A percentile compares a stretch with the other conserved stretches of the same genome.
These are phyloP conservation scores for Prionace glauca DNA, from an alignment of 2,797 vertebrate species.

Conservation along the genomic window DNA sequence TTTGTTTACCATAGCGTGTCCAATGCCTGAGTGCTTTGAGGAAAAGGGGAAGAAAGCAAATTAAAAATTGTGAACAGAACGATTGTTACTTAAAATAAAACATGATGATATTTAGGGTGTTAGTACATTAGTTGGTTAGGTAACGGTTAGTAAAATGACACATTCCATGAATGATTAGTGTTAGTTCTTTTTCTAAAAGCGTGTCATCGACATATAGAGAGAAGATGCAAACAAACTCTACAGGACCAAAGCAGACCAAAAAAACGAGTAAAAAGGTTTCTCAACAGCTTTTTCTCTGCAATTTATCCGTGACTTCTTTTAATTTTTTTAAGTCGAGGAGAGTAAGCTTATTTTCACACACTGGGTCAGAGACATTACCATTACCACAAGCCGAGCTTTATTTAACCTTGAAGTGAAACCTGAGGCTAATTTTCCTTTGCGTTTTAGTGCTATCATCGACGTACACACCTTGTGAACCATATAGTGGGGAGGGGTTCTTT, in stretches of 20 bases:
- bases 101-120: slow-evolving; percentile 94
- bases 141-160: slow-evolving; percentile 84
- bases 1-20: slow-evolving; percentile 95
- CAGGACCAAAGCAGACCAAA: slow-evolving; percentile 38
- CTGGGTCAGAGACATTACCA: not conserved
- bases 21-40: slow-evolving; percentile 90
- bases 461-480: not conserved
- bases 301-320: not conserved
- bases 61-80: slow-evolving; percentile 80
- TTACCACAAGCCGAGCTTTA: not conserved
- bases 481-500: not conserved
- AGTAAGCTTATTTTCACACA: not conserved
- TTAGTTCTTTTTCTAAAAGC: slow-evolving; percentile 67
- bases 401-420: not conserved
- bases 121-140: slow-evolving; percentile 97
- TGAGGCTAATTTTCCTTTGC: not conserved
- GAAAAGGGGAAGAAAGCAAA: slow-evolving; percentile 92
- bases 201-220: slow-evolving; percentile 68
- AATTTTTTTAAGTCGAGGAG: not conserved
- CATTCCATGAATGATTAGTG: slow-evolving; percentile 92
- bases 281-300: not conserved
- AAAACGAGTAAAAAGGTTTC: slow-evolving; percentile 25
- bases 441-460: not conserved
- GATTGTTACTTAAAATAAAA: slow-evolving; percentile 83
- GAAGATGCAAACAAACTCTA: slow-evolving; percentile 52